Evolutionary conservation across 1,140 invertebrate species (phyloP).

Genomic region (Penaeus indicus): DNA sequence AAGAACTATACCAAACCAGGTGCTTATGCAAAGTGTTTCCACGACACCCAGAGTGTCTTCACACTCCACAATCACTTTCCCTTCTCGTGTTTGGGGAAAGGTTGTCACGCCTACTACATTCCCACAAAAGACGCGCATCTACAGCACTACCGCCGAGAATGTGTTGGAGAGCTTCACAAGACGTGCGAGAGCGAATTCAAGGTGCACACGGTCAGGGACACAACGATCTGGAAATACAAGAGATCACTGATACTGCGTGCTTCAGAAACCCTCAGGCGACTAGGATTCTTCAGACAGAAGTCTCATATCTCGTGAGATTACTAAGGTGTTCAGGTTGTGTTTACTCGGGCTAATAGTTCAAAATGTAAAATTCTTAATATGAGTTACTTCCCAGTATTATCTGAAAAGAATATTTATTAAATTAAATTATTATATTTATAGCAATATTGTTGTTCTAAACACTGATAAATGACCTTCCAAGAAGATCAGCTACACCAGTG

Average conservation of each 20-base stretch:
- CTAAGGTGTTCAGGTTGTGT: too few species aligned
- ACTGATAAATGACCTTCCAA: too few species aligned
- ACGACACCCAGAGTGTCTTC: constrained; percentile 89
- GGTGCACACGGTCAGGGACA: constrained; percentile 85
- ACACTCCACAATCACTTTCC: constrained; percentile 95
- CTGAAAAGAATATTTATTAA: too few species aligned
- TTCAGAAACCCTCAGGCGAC: constrained; percentile 40
- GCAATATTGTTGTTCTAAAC: too few species aligned
- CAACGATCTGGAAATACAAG: constrained; percentile 89
- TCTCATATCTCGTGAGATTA: too few species aligned
- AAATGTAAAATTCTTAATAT: too few species aligned
- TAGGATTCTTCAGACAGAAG: constrained; percentile 49
- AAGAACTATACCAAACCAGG: constrained; percentile 93
- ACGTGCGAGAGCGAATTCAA: constrained; percentile 83
- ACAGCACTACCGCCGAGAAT: constrained; percentile 93
- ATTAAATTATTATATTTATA: too few species aligned
- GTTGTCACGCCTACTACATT: constrained; percentile 88
- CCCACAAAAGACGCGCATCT: constrained; percentile 87
- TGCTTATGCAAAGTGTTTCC: constrained; percentile 95
- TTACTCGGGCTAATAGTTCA: too few species aligned
- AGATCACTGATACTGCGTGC: constrained; percentile 78
- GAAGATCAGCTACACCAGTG: too few species aligned
- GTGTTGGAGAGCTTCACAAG: constrained; percentile 90
- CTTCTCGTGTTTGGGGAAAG: constrained; percentile 85
- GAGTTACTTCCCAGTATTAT: too few species aligned